phyloP scores from a whole-genome alignment of 1,140 invertebrate species.

The Aphis craccivora region DNA sequence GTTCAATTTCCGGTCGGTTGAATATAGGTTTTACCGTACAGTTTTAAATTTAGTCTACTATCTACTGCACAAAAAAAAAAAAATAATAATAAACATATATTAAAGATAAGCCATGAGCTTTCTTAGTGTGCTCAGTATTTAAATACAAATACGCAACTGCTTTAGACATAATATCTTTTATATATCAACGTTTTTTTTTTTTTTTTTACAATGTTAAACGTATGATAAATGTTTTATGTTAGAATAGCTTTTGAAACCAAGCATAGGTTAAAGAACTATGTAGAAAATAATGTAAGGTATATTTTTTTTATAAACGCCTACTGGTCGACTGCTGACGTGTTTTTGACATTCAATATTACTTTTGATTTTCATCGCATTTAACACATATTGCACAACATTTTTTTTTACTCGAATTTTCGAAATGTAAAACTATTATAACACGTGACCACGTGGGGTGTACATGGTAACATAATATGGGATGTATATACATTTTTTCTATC shows the following conservation, averaged over 20 bases:
- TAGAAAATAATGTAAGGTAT: background rate
- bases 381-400: background rate
- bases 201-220: background rate
- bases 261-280: background rate
- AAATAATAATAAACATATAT: background rate
- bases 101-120: background rate
- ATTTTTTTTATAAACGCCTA: background rate
- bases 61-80: background rate
- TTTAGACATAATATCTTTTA: background rate
- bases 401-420: background rate
- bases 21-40: background rate
- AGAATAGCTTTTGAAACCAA: background rate
- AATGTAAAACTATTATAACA: background rate
- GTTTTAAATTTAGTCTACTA: background rate
- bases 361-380: background rate
- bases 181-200: background rate
- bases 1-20: slow-evolving; percentile 29
- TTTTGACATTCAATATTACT: slow-evolving; percentile 22
- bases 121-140: background rate
- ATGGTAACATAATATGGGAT: background rate
- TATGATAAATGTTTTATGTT: background rate
- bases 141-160: background rate
- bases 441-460: background rate
- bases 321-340: background rate
- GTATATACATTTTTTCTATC: background rate